Evolutionary conservation across 1,140 invertebrate genomes (phyloP), one percentile per base, ranked within the genome.

Genomic region (Lasioglossum albipes): DNA sequence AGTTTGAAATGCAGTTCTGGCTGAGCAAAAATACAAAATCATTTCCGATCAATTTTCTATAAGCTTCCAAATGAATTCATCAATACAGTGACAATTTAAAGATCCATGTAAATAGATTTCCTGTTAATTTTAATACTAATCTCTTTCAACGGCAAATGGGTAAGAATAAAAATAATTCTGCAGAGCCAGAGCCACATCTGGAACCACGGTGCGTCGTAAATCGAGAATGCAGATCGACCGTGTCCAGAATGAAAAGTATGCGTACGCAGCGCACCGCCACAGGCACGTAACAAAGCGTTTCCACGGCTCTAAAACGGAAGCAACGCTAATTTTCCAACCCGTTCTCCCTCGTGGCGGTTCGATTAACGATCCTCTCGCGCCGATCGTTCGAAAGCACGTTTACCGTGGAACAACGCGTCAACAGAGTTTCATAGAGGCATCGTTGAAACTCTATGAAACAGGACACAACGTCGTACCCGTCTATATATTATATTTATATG

Each of bases 361-460:
- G 75, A 64, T 66, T 66, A 82, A 82, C 70, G 66, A 75, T 36
- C 18, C 10, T 71, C 18, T 71, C 36, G 22, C 16, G 57, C 41
- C 69, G 5, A 71, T 71, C 41, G 36, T 20, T 70, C 20, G n/a
- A 16, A 20, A 36, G 3, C 36, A 36, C 41, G 31, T 59, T 42
- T 16, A 12, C 31, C 16, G 20, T 7, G 16, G 7, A 42, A 27
- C n/a, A 18, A 16, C n/a, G 2, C 45, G 31, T 7, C 22, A 69
- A 69, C 52, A 59, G n/a, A 59, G 52, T 69, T 20, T 69, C 59
- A 9, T 59, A 69, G 66, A n/a, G 27, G 68, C 42, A 45, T 59
- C 18, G 12, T 61, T 61, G 69, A 77, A 12, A 77, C 62, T 7
- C 75, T 77, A 77, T 61, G 54, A 70, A 27, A 70, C 69, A 77